Base-by-base conservation (phyloP, 2,888 invertebrate species). In the Pristionchus exspectatus region DNA sequence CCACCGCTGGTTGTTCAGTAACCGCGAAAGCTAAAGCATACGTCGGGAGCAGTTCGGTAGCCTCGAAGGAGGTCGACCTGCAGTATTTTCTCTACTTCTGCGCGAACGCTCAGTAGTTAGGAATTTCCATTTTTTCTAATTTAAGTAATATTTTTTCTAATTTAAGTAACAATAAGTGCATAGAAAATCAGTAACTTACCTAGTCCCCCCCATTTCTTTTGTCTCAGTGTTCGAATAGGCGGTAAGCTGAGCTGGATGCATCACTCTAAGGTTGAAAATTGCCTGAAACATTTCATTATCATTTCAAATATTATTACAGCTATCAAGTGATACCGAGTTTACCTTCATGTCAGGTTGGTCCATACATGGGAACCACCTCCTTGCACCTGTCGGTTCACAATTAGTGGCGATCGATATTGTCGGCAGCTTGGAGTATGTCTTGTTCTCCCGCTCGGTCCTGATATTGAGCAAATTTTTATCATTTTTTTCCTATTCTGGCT, bases 341-440 rank as follows among this genome's bases (percentile, higher is more conserved):
- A 77, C 77, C 50, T 77, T 77, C 14, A 50, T 77, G n/a, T 77
- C 77, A 2, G 77, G 77, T 50, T 77, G 44, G 16, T 77, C 77
- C 16, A 77, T 50, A n/a, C 77, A 27, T 18, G 77, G 77, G n/a
- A 77, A 77, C 77, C 77, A 77, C 7, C 77, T 44, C 18, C 77
- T 38, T 9, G 77, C 77, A 3, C 50, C 77, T 2, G 44, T 7
- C 10, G 77, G 77, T 77, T 77, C 77, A 24, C 77, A 44, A 14
- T 50, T 24, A 10, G 77, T 77, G n/a, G 50, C 44, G 50, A 77
- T 44, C 33, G 77, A 77, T 3, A 77, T 30, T 3, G 50, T n/a
- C 10, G 77, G 77, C 5, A 24, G 77, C n/a, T n/a, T n/a, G 24
- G 9, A 7, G 38, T 9, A 10, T 4, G 33, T 7, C 4, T 63